Conservation (phyloP, 2,888 invertebrate genomes). For the Tipula helvola region DNA sequence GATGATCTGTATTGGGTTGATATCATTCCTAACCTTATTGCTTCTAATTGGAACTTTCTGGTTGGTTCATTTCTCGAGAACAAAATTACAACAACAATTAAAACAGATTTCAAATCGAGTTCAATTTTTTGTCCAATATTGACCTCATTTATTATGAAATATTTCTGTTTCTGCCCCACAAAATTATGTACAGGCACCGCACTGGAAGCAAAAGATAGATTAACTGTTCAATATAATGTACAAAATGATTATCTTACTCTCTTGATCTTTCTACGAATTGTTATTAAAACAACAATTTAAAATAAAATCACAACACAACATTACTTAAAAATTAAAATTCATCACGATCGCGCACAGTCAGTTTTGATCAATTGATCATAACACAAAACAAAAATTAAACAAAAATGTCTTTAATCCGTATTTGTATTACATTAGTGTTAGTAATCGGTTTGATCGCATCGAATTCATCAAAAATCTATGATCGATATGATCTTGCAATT, state of each 20-base stretch:
- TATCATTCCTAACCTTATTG: no score
- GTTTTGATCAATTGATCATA: neutral
- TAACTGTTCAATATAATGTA: neutral
- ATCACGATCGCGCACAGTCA: neutral
- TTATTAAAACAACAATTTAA: neutral
- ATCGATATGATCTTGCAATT: neutral
- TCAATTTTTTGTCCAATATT: no score
- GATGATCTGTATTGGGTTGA: no score
- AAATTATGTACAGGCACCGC: neutral
- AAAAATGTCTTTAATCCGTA: neutral
- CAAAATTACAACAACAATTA: no score
- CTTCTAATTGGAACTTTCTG: no score
- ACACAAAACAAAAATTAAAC: neutral
- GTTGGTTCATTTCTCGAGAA: no score
- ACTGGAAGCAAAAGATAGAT: neutral
- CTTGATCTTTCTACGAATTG: neutral
- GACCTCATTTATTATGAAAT: no score
- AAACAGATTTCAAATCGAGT: no score
- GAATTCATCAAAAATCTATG: neutral
- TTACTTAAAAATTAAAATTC: neutral
- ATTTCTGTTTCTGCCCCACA: no score
- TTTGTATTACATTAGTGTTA: neutral
- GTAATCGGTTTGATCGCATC: neutral
- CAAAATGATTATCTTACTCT: neutral
- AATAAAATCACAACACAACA: neutral